phyloP scores from a whole-genome alignment of 2,113 vertebrate species.

The Neolamprologus hecqui region DNA sequence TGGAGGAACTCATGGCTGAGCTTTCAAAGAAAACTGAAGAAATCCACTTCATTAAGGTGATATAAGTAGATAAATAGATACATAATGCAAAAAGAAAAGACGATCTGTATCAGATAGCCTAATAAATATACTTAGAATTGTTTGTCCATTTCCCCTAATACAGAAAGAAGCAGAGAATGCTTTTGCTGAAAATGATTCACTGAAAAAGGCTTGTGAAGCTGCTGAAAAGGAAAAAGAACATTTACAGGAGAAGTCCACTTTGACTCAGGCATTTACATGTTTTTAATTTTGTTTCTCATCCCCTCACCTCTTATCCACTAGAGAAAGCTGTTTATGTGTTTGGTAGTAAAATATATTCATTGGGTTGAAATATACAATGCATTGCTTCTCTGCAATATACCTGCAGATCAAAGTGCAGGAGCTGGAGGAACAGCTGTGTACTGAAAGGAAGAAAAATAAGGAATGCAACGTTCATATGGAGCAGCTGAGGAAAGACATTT shows the following conservation, averaged over 20 bases:
- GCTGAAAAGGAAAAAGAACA: conserved; percentile 64
- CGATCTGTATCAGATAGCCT: background rate
- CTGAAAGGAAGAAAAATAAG: conserved; percentile 68
- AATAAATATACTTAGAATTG: background rate
- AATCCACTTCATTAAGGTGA: conserved; percentile 51
- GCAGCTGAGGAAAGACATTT: conserved; percentile 66
- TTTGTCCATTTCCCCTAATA: background rate
- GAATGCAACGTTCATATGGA: conserved; percentile 62
- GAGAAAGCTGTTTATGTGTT: background rate
- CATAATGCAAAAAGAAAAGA: background rate
- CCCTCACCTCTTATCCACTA: background rate
- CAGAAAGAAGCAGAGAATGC: conserved; percentile 63
- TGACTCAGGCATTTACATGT: conserved; percentile 65
- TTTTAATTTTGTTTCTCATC: background rate
- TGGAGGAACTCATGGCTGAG: conserved; percentile 37
- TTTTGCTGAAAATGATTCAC: conserved; percentile 58
- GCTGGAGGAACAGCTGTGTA: conserved; percentile 70
- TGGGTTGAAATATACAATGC: background rate
- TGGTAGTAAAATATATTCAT: background rate
- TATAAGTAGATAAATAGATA: background rate
- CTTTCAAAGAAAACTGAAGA: conserved; percentile 50
- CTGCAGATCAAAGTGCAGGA: conserved; percentile 72
- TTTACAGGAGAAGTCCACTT: conserved; percentile 45
- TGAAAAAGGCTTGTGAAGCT: conserved; percentile 65
- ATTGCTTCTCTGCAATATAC: background rate